Conservation (phyloP, 1,140 invertebrate species). For the Drosophila nebulosa region DNA sequence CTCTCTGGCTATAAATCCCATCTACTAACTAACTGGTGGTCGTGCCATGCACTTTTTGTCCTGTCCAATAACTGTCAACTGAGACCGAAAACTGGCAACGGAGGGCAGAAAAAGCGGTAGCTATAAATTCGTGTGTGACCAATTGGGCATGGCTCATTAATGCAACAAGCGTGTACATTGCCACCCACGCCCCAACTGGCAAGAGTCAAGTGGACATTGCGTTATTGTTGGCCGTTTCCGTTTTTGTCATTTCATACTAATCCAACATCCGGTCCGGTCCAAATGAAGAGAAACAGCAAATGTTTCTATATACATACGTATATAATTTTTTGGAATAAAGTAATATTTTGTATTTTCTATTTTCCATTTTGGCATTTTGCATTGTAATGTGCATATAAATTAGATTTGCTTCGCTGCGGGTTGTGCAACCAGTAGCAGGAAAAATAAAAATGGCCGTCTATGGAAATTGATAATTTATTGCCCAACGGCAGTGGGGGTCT, state of each 20-base stretch:
- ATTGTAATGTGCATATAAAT: slow-evolving; percentile 74
- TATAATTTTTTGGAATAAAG: slow-evolving; percentile 31
- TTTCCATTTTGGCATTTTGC: slow-evolving; percentile 48
- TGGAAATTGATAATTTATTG: slow-evolving; percentile 73
- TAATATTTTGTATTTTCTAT: slow-evolving; percentile 34
- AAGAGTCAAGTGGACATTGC: slow-evolving; percentile 39
- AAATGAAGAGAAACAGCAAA: slow-evolving; percentile 20
- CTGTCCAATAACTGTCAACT: slow-evolving; percentile 49
- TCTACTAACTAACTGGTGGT: slow-evolving; percentile 9
- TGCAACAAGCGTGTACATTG: slow-evolving; percentile 60
- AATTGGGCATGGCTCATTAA: slow-evolving; percentile 57
- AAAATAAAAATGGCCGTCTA: slow-evolving; percentile 19
- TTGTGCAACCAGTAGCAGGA: slow-evolving; percentile 7
- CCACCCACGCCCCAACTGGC: neutral
- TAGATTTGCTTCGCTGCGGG: slow-evolving; percentile 57
- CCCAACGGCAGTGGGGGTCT: slow-evolving; percentile 10
- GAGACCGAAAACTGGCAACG: neutral
- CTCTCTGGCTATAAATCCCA: slow-evolving; percentile 43
- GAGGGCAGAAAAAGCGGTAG: slow-evolving; percentile 38
- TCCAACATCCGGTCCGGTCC: slow-evolving; percentile 65
- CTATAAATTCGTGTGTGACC: slow-evolving; percentile 55
- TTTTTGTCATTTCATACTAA: slow-evolving; percentile 71
- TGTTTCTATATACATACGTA: neutral
- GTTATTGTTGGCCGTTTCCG: slow-evolving; percentile 41
- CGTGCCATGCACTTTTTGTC: slow-evolving; percentile 14